Percentiles rank a stretch among this genome's conserved stretches.
phyloP scores from a whole-genome alignment of 2,113 vertebrate genomes.

The Ammodramus savannarum region DNA sequence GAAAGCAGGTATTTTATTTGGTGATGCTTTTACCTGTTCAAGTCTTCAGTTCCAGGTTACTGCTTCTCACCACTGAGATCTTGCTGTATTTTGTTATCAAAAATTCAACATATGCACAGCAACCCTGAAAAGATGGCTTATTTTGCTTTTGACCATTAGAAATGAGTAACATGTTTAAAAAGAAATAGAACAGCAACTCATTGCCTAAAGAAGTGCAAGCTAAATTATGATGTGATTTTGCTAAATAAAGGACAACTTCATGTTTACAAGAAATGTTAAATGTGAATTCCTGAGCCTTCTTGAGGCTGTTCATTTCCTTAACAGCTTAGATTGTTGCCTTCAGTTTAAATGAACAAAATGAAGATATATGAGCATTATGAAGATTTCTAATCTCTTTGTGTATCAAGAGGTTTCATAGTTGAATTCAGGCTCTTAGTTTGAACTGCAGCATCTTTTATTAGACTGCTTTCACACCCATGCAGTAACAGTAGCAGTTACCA shows the following conservation, averaged over 20 bases:
- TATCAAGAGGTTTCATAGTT: not conserved
- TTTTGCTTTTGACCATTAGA: not conserved
- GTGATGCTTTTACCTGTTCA: not conserved
- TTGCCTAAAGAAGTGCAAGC: not conserved
- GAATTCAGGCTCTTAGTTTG: not conserved
- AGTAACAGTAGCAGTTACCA: not conserved
- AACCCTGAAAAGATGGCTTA: not conserved
- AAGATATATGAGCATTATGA: not conserved
- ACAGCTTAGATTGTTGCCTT: not conserved
- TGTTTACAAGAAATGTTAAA: not conserved
- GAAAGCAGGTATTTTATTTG: constrained; percentile 81
- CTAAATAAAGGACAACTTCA: not conserved
- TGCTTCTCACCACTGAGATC: not conserved
- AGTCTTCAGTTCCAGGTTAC: not conserved
- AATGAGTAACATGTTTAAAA: not conserved
- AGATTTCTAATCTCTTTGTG: not conserved
- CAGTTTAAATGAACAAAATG: not conserved
- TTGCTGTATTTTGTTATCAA: not conserved
- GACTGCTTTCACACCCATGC: not conserved
- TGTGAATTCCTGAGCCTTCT: not conserved
- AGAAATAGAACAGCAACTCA: not conserved
- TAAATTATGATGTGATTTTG: not conserved
- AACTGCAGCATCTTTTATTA: not conserved
- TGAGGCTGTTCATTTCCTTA: not conserved
- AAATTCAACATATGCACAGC: not conserved